Evolutionary conservation across 2,888 invertebrate species (phyloP).

Genomic region (Cyrtodaria siliqua): DNA sequence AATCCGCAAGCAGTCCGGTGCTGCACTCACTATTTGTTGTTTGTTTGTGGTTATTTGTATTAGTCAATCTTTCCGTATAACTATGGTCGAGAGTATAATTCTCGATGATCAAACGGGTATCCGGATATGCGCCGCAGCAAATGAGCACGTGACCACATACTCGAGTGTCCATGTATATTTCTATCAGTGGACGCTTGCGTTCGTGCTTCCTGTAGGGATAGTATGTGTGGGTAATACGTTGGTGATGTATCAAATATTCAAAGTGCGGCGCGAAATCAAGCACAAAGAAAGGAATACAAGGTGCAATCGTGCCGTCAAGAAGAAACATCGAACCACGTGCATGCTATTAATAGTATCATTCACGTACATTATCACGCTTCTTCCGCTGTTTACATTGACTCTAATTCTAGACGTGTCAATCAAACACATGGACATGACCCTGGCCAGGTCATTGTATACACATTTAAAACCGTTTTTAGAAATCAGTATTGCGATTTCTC

Average conservation of each 20-base stretch:
- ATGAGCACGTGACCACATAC: conserved; percentile 68
- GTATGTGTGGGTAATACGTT: conserved; percentile 78
- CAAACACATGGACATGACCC: conserved; percentile 24
- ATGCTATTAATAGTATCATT: too few relatives aligned
- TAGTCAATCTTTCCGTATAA: conserved; percentile 79
- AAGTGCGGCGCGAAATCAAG: conserved; percentile 44
- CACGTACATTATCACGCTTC: too few relatives aligned
- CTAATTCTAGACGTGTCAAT: conserved; percentile 70
- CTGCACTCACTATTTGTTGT: too few relatives aligned
- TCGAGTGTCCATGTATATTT: too few relatives aligned
- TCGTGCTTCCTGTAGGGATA: conserved; percentile 75
- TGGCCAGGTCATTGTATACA: conserved; percentile 41
- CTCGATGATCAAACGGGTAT: conserved; percentile 6
- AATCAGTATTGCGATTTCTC: conserved; percentile 70
- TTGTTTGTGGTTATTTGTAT: conserved; percentile 74
- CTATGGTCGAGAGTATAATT: conserved; percentile 63
- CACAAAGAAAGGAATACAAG: conserved; percentile 37
- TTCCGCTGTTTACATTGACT: conserved; percentile 75
- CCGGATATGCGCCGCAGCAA: conserved; percentile 59
- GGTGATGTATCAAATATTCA: conserved; percentile 77
- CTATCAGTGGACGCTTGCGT: conserved; percentile 77
- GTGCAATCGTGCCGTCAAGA: too few relatives aligned
- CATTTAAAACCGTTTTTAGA: conserved; percentile 64
- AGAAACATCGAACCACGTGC: too few relatives aligned
- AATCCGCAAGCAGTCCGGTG: conserved; percentile 76